These are phyloP conservation scores for Drepana falcataria DNA, from an alignment of 2,888 invertebrate genomes.

Conservation along the genomic window DNA sequence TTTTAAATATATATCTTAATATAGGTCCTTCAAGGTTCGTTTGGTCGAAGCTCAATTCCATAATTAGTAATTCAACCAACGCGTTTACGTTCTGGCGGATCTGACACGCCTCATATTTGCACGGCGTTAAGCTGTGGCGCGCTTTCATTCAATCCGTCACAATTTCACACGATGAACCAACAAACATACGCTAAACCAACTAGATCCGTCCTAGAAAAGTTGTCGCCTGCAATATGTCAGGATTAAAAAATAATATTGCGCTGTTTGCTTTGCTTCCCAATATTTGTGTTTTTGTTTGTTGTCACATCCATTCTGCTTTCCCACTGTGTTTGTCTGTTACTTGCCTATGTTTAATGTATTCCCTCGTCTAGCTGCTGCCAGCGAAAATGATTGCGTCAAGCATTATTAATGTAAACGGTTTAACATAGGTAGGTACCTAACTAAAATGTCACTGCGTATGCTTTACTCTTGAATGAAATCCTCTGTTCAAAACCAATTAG, in stretches of 20 bases:
- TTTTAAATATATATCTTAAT: too few relatives aligned
- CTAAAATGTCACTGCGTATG: too few relatives aligned
- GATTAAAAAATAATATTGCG: conserved; percentile 65
- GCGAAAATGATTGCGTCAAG: too few relatives aligned
- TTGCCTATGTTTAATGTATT: not conserved
- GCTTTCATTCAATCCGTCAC: conserved; percentile 34
- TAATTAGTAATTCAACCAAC: not conserved
- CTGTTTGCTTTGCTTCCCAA: conserved; percentile 33
- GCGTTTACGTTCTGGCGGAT: not conserved
- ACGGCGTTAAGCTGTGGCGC: conserved; percentile 22
- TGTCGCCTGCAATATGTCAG: conserved; percentile 67
- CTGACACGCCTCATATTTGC: conserved; percentile 19
- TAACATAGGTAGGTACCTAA: too few relatives aligned
- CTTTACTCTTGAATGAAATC: too few relatives aligned
- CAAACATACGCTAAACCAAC: conserved; percentile 30
- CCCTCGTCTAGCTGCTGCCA: not conserved
- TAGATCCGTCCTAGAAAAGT: conserved; percentile 38
- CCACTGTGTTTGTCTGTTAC: not conserved
- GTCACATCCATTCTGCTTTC: not conserved
- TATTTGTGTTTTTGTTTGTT: not conserved
- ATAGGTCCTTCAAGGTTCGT: too few relatives aligned
- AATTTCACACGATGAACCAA: conserved; percentile 42
- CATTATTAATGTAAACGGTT: too few relatives aligned
- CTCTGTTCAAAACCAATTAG: too few relatives aligned
- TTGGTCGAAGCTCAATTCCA: too few relatives aligned